A percentile compares a stretch with the other conserved stretches of the same genome.
These are phyloP conservation scores for Megaptera novaeangliae DNA, from an alignment of 2,113 vertebrate genomes.

Conservation along the genomic window DNA sequence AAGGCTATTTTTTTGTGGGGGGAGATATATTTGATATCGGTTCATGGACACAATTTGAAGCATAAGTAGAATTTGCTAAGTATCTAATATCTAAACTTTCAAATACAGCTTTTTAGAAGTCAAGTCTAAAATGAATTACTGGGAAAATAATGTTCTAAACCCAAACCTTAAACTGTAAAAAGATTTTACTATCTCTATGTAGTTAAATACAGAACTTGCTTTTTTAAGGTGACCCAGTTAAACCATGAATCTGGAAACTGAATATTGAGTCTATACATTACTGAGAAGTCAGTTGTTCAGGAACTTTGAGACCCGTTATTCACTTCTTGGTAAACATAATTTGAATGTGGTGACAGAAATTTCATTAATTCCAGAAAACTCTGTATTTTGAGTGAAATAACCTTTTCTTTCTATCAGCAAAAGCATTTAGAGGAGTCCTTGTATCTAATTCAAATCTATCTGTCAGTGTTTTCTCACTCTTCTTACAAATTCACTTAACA, in stretches of 20 bases:
- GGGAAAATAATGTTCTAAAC: not conserved
- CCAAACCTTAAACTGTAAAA: not conserved
- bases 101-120: not conserved
- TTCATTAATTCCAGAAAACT: not conserved
- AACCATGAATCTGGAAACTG: not conserved
- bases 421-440: not conserved
- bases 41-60: not conserved
- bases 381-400: slow-evolving; percentile 18
- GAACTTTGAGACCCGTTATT: not conserved
- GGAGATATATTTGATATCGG: not conserved
- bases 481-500: not conserved
- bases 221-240: slow-evolving; percentile 11
- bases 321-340: not conserved
- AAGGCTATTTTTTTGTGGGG: not conserved
- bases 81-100: not conserved
- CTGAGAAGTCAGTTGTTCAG: not conserved
- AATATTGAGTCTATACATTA: not conserved
- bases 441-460: not conserved
- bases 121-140: not conserved
- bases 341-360: not conserved
- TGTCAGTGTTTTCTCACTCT: not conserved
- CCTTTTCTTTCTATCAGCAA: not conserved
- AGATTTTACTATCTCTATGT: not conserved
- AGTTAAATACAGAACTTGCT: not conserved
- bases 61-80: not conserved